These are phyloP conservation scores for Lontra canadensis DNA, from an alignment of 2,113 vertebrate species.

Conservation along the genomic window DNA sequence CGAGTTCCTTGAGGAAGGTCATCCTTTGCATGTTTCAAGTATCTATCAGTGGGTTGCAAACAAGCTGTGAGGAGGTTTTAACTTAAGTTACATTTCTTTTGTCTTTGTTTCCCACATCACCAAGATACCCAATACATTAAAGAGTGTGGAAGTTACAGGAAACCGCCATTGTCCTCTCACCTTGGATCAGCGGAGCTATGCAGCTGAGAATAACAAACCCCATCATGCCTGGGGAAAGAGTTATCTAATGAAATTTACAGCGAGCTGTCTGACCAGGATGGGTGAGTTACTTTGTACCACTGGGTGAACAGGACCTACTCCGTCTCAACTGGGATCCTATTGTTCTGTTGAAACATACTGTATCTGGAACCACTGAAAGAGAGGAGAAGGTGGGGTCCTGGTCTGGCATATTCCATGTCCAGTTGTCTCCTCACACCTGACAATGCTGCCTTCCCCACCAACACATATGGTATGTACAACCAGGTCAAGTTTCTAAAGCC, in stretches of 20 bases:
- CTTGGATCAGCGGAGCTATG: neutral
- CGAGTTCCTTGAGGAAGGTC: no score
- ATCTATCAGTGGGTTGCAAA: no score
- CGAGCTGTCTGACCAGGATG: neutral
- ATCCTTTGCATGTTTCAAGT: no score
- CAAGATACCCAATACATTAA: neutral
- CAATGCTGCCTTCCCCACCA: neutral
- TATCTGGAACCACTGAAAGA: neutral
- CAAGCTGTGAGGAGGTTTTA: no score
- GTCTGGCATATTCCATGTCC: neutral
- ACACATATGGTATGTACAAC: neutral
- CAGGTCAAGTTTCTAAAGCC: neutral
- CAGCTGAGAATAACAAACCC: neutral
- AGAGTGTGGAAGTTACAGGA: neutral
- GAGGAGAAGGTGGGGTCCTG: neutral
- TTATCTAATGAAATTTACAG: neutral
- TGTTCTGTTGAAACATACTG: neutral
- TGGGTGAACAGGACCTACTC: neutral
- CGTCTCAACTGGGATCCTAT: neutral
- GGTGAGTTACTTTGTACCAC: neutral
- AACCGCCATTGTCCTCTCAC: neutral
- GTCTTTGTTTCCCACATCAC: no score
- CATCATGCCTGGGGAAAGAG: neutral
- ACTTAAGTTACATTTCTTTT: no score
- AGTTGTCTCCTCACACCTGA: neutral